A percentile compares a stretch with the other conserved stretches of the same genome.
These are phyloP conservation scores for Limonius californicus DNA, from an alignment of 1,140 invertebrate species.

Conservation along the genomic window DNA sequence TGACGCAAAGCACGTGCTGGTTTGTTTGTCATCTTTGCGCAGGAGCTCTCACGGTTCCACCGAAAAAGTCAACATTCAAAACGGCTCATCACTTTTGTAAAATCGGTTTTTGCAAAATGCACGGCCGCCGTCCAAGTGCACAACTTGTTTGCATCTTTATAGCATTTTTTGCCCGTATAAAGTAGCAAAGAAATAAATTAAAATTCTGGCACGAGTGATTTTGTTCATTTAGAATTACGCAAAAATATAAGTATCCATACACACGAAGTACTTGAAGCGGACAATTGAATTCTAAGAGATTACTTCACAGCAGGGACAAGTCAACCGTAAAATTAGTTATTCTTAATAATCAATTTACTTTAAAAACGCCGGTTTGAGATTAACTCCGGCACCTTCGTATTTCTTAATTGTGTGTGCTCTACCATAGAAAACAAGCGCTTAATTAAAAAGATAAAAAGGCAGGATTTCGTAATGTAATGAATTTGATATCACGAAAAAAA, in stretches of 20 bases:
- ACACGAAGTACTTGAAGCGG: constrained; percentile 2
- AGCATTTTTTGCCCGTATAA: not conserved
- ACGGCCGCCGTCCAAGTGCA: too few species aligned
- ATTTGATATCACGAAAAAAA: too few species aligned
- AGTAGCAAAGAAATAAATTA: constrained; percentile 3
- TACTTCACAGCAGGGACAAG: not conserved
- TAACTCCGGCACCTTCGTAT: too few species aligned
- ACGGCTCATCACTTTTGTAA: not conserved
- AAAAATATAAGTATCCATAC: constrained; percentile 12
- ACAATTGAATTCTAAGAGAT: constrained; percentile 12
- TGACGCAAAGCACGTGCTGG: constrained; percentile 10
- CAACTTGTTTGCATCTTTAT: too few species aligned
- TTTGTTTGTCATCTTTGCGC: constrained; percentile 4
- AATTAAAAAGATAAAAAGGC: too few species aligned
- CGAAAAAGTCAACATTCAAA: not conserved
- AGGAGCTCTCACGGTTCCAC: not conserved
- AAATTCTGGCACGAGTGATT: constrained; percentile 11
- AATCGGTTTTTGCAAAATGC: too few species aligned
- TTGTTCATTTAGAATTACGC: constrained; percentile 11
- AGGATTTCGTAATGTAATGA: too few species aligned
- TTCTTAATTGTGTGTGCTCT: too few species aligned
- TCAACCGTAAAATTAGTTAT: constrained; percentile 11
- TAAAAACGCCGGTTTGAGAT: not conserved
- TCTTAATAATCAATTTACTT: constrained; percentile 6
- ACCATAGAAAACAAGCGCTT: too few species aligned